Base-by-base conservation (phyloP, 2,888 invertebrate genomes). In the Amblyjoppa fuscipennis region DNA sequence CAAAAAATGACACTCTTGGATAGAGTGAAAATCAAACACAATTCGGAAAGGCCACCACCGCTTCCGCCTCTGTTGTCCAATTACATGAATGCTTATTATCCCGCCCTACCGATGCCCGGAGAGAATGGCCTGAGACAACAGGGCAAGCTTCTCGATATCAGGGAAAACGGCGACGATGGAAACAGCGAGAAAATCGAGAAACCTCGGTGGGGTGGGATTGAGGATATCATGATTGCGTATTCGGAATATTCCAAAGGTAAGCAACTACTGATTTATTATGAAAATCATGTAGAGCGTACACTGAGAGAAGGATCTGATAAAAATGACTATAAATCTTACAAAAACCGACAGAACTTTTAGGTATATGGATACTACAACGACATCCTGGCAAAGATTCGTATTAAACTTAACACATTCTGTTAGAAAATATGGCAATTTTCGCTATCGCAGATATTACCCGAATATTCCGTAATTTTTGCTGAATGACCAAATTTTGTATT, bases 211-310 rank as follows among this genome's bases (percentile, higher is more conserved):
- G 91, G 90, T 9, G 94, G 94, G 68, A 89, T 94, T 68, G 94
- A 94, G 83, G 91, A 92, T 59, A 91, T 94, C 81, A 90, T 94
- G 90, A 88, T 92, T 16, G 92, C 93, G 16, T 94, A 93, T 83
- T 91, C 88, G 78, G 92, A 93, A 87, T 94, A 94, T 90, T 91
- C 92, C 83, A 93, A 92, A 92, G 94, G 94, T 94, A 89, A 77
- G 73, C 13, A 13, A 59, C 45, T 64, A n/a, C 31, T 13, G 31
- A 41, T 38, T 9, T 34, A 6, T 4, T 16, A 45, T 45, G 2
- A 51, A 49, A 38, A 41, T 53, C 53, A 9, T 38, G 41, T 3
- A 11, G 11, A 20, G 34, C 7, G 34, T 34, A 34, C 34, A 34
- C 34, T 34, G 34, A 34, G 34, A 34, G 34, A 34, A 34, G 34